Conservation (phyloP, 2,888 invertebrate species). For the Tenthredo mesomela region DNA sequence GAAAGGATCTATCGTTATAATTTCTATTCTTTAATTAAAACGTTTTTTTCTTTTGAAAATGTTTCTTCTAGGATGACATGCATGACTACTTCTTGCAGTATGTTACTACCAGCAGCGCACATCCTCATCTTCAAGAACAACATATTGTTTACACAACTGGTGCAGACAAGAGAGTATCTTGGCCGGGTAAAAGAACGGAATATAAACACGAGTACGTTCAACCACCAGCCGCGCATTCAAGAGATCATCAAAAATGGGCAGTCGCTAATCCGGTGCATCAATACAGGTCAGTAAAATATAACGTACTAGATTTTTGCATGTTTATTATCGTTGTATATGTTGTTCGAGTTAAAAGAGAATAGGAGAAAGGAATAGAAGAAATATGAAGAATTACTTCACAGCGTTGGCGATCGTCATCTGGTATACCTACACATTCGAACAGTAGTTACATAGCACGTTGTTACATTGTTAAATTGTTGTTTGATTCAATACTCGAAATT, state of each 20-base stretch:
- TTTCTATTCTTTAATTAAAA: constrained; percentile 50
- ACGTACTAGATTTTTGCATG: constrained; percentile 57
- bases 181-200: constrained; percentile 79
- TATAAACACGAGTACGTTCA: constrained; percentile 81
- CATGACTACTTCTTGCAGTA: constrained; percentile 78
- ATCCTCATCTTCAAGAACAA: constrained; percentile 78
- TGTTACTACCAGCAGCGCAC: constrained; percentile 77
- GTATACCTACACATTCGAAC: background rate
- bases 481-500: background rate
- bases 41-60: constrained; percentile 59
- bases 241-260: constrained; percentile 82
- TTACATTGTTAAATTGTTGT: constrained; percentile 3
- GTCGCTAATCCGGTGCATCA: constrained; percentile 79
- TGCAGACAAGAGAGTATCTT: constrained; percentile 81
- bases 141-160: constrained; percentile 79
- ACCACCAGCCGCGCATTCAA: constrained; percentile 82
- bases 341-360: background rate
- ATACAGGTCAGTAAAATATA: constrained; percentile 77
- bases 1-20: background rate
- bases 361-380: background rate
- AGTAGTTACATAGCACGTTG: constrained; percentile 3
- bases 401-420: background rate
- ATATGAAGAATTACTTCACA: background rate
- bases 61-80: constrained; percentile 75
- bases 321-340: constrained; percentile 46